phyloP scores from a whole-genome alignment of 2,113 vertebrate species.

The Pseudopipra pipra region DNA sequence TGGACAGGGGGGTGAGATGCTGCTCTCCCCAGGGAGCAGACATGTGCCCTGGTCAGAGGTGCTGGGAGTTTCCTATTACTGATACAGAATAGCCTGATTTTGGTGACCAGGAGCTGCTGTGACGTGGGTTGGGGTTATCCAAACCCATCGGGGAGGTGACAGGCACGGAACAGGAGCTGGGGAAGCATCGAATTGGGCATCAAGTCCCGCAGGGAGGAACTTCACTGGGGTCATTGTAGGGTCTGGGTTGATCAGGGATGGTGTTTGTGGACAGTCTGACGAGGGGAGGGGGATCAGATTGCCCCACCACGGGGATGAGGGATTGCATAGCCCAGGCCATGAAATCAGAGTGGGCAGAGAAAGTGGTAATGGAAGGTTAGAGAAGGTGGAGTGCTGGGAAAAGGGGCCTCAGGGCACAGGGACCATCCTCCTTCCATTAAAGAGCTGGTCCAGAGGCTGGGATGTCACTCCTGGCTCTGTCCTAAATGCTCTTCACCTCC shows the following conservation, averaged over 20 bases:
- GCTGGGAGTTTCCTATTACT: slow-evolving; percentile 15
- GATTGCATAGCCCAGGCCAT: background rate
- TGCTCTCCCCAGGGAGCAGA: background rate
- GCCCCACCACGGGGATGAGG: background rate
- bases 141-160: background rate
- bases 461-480: background rate
- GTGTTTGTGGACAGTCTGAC: background rate
- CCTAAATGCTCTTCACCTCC: background rate
- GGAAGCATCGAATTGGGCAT: background rate
- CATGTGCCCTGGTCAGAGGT: background rate
- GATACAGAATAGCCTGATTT: slow-evolving; percentile 34
- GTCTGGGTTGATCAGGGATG: background rate
- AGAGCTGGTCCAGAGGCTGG: background rate
- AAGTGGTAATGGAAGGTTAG: background rate
- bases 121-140: background rate
- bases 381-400: background rate
- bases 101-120: background rate
- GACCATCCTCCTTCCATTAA: fast-evolving
- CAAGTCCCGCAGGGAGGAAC: background rate
- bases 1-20: background rate
- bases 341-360: slow-evolving; percentile 31
- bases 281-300: slow-evolving; percentile 54
- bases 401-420: fast-evolving
- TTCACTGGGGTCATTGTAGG: background rate
- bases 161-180: background rate